Evolutionary conservation across 2,113 vertebrate genomes (phyloP).

Genomic region (Campylomormyrus tamandua): DNA sequence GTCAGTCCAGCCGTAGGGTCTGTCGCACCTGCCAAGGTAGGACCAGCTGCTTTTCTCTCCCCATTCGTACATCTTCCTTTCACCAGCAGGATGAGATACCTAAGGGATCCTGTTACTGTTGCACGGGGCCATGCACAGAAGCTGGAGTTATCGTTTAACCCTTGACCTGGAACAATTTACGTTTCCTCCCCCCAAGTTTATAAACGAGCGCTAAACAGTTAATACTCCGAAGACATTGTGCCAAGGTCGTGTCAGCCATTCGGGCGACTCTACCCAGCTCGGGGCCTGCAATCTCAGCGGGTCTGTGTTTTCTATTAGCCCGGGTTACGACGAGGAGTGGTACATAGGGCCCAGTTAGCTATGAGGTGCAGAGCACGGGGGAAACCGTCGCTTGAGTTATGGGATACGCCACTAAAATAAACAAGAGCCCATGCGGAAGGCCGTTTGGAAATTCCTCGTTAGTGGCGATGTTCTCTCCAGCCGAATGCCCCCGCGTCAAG

Average conservation of each 20-base stretch:
- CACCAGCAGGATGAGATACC: background rate
- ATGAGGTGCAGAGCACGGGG: background rate
- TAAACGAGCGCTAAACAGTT: background rate
- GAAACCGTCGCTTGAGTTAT: background rate
- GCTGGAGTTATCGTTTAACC: background rate
- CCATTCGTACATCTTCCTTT: background rate
- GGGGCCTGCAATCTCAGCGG: background rate
- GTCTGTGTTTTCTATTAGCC: background rate
- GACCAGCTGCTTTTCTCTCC: no score
- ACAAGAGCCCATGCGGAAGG: background rate
- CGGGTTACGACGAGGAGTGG: background rate
- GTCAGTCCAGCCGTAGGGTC: conserved; percentile 25
- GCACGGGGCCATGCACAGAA: background rate
- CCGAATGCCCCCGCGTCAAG: background rate
- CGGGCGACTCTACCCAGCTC: background rate
- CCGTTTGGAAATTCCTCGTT: background rate
- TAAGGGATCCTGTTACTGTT: background rate
- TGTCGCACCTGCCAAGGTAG: conserved; percentile 44
- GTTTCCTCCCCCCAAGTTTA: conserved; percentile 4
- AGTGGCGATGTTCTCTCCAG: background rate
- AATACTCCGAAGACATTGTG: background rate
- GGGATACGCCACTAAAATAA: background rate
- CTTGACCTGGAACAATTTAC: background rate
- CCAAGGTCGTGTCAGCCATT: background rate
- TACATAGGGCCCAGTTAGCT: background rate